Base-by-base conservation (phyloP, 2,113 vertebrate species). In the Tringa solitaria region DNA sequence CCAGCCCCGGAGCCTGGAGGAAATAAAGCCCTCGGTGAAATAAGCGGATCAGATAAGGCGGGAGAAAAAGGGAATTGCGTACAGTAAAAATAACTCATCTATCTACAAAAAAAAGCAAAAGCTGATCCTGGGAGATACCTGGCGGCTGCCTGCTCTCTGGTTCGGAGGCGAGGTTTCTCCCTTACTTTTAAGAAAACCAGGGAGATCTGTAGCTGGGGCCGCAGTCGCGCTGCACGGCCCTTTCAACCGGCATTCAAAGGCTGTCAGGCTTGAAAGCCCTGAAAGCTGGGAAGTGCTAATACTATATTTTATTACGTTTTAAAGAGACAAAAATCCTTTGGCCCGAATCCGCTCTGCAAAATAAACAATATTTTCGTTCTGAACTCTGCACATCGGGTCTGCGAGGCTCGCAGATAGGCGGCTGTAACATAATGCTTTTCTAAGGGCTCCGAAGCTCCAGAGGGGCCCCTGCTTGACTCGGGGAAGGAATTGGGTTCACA, bases 21-120 rank as follows among this genome's bases (percentile, higher is more conserved):
- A 97, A 97, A 97, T 64, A 95, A 97, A 97, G 93, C 96, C 95
- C 92, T 79, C 7, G 37, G 54, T 84, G 85, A 96, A 96, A 94
- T 72, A 57, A 96, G 89, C 63, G 67, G 96, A 97, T 97, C 96
- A 97, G 97, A 96, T 96, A 97, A 96, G 93, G 48, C 4, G 4
- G 77, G 73, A 90, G 89, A 21, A 93, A 97, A 96, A 96, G 10
- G 87, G 95, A 90, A 87, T 30, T 43, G 93, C 84, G 28, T 39
- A 14, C 68, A 90, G 87, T 57, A 67, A 95, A 95, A 97, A 82
- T 72, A 94, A 83, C 87, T 85, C 18, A 70, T 87, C 84, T 79
- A 14, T 33, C 77, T 56, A 69, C 53, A 81, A 46, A 79, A 57
- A 57, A 60, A 32, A 86, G 86, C 61, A 67, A 27, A 14, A 63